Evolutionary conservation across 1,140 invertebrate genomes (phyloP).

Genomic region (Brachionus angularis): DNA sequence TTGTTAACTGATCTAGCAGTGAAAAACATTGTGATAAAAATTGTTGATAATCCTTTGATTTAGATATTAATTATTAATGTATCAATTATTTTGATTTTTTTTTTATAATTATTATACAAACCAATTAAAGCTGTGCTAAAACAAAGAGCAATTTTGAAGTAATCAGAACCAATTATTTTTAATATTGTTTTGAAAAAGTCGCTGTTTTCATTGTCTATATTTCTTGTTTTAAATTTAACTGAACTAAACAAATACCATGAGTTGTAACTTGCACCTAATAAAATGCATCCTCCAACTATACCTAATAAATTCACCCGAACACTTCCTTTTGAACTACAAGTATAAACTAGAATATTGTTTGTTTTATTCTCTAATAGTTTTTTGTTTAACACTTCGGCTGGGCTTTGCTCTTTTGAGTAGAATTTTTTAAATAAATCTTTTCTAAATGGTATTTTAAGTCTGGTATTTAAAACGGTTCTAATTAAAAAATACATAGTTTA

Average conservation of each 20-base stretch:
- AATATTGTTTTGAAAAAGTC: background rate
- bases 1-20: constrained; percentile 17
- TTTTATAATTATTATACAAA: too few species aligned
- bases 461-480: too few species aligned
- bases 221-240: constrained; percentile 1
- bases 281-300: constrained; percentile 7
- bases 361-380: constrained; percentile 5
- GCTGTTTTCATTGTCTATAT: background rate
- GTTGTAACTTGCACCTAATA: constrained; percentile 37
- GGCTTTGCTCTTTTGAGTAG: background rate
- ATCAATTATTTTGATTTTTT: too few species aligned
- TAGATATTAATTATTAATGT: background rate
- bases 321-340: constrained; percentile 8
- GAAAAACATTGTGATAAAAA: constrained; percentile 29
- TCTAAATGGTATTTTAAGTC: too few species aligned
- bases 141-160: constrained; percentile 18
- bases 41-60: background rate
- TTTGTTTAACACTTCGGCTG: constrained; percentile 3
- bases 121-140: constrained; percentile 16
- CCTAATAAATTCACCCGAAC: constrained; percentile 1
- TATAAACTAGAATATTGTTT: constrained; percentile 10
- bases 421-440: too few species aligned
- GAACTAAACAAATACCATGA: constrained; percentile 37
- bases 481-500: too few species aligned
- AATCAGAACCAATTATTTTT: constrained; percentile 26